Base-by-base conservation (phyloP, 2,113 vertebrate species). In the Nansenia antarctica region DNA sequence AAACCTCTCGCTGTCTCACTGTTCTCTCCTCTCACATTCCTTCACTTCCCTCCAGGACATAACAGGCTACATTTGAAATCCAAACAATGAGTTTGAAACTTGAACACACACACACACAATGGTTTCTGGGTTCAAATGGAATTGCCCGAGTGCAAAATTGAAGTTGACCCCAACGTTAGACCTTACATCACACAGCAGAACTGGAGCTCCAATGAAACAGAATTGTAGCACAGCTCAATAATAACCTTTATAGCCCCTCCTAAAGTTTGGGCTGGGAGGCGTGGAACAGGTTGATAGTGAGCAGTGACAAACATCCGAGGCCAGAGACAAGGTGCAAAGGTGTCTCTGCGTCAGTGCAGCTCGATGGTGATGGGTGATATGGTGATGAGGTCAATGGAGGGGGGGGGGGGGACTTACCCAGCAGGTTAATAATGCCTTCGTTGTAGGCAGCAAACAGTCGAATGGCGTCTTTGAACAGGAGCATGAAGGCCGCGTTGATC, bases 401-500 rank as follows among this genome's bases (percentile, higher is more conserved):
- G 26, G 12, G 7, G 18, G 32, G 20, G 64, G 57, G 9, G 34
- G 85, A 85, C 75, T 94, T 92, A 98, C 96, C 96, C 76, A 98
- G 89, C 62, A 98, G 91, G 85, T 98, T 98, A 90, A 98, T 98
- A 77, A 98, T 97, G 81, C 96, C 96, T 90, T 98, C 96, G 15
- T 98, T 98, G 85, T 98, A 98, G 4, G 96, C 96, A 11, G 96
- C 96, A 9, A 98, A 98, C 82, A 98, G 94, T 88, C 96, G 93
- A 86, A 98, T 98, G 72, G 95, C 94, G 74, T 98, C 96, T 94
- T 98, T 98, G 93, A 98, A 98, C 82, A 98, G 94, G 34, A 98
- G 95, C 96, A 98, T 98, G 91, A 98, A 98, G 86, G 95, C 95
- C 78, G 95, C 95, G 76, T 98, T 98, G 90, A 98, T 98, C 81